A percentile compares a stretch with the other conserved stretches of the same genome.
These are phyloP conservation scores for Dysmachus trigonus DNA, from an alignment of 2,888 invertebrate genomes.

Conservation along the genomic window DNA sequence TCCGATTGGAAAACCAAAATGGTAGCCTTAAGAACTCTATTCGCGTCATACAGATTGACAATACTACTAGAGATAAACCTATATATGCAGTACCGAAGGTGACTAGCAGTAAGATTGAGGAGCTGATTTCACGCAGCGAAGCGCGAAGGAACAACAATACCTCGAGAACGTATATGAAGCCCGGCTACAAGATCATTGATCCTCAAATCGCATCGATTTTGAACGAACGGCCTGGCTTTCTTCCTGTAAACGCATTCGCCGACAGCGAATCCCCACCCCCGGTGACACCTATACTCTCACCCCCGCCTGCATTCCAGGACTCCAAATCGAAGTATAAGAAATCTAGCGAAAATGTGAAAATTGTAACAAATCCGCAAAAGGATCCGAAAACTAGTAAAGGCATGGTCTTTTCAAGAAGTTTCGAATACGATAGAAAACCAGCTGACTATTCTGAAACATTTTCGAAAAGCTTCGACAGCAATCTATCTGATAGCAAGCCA, in stretches of 20 bases:
- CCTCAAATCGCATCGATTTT: constrained; percentile 61
- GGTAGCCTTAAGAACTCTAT: constrained; percentile 54
- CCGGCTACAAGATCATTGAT: constrained; percentile 61
- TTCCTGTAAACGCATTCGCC: constrained; percentile 61
- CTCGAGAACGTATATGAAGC: constrained; percentile 54
- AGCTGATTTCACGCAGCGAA: constrained; percentile 63
- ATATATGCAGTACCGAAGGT: constrained; percentile 56
- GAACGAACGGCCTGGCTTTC: constrained; percentile 63
- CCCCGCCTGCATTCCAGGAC: constrained; percentile 76
- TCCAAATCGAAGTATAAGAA: constrained; percentile 57
- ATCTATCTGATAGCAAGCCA: constrained; percentile 55
- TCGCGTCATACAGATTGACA: constrained; percentile 58
- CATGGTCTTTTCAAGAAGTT: constrained; percentile 64
- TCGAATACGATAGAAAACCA: constrained; percentile 62
- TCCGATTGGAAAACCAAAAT: constrained; percentile 56
- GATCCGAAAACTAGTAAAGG: constrained; percentile 56
- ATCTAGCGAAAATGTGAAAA: constrained; percentile 55
- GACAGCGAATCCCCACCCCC: constrained; percentile 69
- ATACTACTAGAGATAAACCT: constrained; percentile 51
- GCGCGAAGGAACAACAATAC: constrained; percentile 53
- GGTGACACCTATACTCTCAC: constrained; percentile 75
- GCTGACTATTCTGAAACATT: constrained; percentile 62
- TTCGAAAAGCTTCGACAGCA: constrained; percentile 64
- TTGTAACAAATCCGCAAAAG: constrained; percentile 50
- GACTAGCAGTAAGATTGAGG: constrained; percentile 62